These are phyloP conservation scores for Carpatolechia fugitivella DNA, from an alignment of 2,888 invertebrate genomes.

Conservation along the genomic window DNA sequence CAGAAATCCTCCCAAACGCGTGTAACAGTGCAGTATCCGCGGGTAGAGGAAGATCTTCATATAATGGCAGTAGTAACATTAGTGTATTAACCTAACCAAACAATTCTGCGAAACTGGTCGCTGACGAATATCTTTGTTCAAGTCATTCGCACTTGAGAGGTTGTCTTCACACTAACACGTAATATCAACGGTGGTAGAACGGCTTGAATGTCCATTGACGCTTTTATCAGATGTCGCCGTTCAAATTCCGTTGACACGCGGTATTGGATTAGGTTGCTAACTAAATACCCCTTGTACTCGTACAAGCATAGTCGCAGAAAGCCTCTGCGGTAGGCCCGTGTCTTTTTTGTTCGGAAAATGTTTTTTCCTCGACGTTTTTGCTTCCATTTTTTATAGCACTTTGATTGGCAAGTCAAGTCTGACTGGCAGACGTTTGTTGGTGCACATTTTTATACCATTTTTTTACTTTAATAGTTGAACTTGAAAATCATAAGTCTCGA, in stretches of 20 bases:
- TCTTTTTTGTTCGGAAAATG: conserved; percentile 11
- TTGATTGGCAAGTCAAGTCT: background rate
- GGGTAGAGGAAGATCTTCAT: conserved; percentile 31
- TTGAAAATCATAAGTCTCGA: background rate
- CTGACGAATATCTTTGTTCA: conserved; percentile 54
- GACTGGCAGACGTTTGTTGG: background rate
- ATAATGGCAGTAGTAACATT: conserved; percentile 34
- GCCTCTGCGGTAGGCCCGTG: conserved; percentile 10
- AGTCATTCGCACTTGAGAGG: conserved; percentile 46
- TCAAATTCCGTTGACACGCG: background rate
- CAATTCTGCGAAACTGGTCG: conserved; percentile 50
- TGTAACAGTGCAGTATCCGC: background rate
- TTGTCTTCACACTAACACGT: background rate
- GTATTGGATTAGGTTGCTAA: background rate
- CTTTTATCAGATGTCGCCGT: background rate
- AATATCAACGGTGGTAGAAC: background rate
- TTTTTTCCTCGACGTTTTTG: conserved; percentile 4
- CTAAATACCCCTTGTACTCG: background rate
- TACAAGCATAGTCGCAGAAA: background rate
- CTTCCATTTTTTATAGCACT: background rate
- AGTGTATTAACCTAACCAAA: conserved; percentile 54
- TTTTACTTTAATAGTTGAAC: background rate
- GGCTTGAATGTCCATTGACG: background rate
- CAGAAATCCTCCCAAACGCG: background rate
- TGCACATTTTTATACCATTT: background rate